Conservation (phyloP, 1,140 invertebrate genomes). For the Papilio dardanus region DNA sequence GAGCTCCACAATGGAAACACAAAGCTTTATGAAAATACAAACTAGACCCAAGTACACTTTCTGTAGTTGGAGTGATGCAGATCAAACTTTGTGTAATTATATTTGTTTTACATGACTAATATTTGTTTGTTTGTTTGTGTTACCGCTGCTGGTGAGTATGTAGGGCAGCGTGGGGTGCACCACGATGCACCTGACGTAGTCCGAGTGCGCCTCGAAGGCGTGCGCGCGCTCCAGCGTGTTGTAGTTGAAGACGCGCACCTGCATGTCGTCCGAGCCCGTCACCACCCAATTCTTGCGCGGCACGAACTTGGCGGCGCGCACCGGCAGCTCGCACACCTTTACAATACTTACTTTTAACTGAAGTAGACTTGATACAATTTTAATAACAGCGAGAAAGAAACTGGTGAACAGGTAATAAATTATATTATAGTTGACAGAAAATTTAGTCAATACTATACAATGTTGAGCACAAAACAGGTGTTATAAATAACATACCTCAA, state of each 20-base stretch:
- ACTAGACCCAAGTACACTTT: no score
- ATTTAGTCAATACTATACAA: not conserved
- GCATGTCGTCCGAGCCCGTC: slow-evolving; percentile 98
- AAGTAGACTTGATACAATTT: no score
- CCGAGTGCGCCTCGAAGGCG: slow-evolving; percentile 98
- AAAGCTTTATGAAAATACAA: no score
- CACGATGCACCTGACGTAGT: slow-evolving; percentile 98
- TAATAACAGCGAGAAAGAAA: no score
- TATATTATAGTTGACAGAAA: not conserved
- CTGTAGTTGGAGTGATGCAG: no score
- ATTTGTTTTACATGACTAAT: no score
- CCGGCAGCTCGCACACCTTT: slow-evolving; percentile 98
- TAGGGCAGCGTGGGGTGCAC: slow-evolving; percentile 99
- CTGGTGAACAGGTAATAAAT: not conserved
- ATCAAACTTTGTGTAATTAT: no score
- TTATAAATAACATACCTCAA: slow-evolving; percentile 84
- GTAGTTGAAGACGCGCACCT: slow-evolving; percentile 98
- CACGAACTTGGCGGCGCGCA: slow-evolving; percentile 97
- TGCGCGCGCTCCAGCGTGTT: slow-evolving; percentile 98
- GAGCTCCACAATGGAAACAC: no score
- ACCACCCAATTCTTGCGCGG: slow-evolving; percentile 99
- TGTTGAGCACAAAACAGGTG: not conserved
- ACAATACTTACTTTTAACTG: no score
- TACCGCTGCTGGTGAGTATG: slow-evolving; percentile 97
- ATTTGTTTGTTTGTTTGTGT: no score